Base-by-base conservation (phyloP, 2,888 invertebrate genomes). In the Branchellion lobata region DNA sequence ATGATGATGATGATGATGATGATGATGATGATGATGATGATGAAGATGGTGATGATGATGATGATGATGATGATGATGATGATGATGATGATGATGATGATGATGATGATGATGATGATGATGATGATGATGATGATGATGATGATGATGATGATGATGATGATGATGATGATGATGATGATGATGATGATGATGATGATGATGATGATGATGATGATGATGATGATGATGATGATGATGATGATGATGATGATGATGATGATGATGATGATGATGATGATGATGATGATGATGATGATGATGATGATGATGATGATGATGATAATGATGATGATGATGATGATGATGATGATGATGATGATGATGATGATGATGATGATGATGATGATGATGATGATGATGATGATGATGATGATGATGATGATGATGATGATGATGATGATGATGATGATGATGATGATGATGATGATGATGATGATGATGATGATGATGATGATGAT, bases 181-280 rank as follows among this genome's bases (percentile, higher is more conserved):
- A n/a, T n/a, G n/a, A n/a, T n/a, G n/a, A n/a, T n/a, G 34, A 86
- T 82, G n/a, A 83, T 80, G 68, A 84, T 85, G 81, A 86, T 86
- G 5, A 84, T 47, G 1, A 84, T 34, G 79, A 86, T 86, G 5
- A 84, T 71, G 0, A 84, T 0, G 0, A 84, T 85, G 75, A 85
- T 86, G 0, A 83, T 31, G 0, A 85, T 51, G 0, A 85, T 82
- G 79, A 84, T 85, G 8, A 85, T 69, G 34, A 81, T 82, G 81
- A 86, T 86, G 2, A 84, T 81, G 0, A 86, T 69, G 8, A 85
- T 80, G 11, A 84, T 79, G 0, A 86, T 86, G 0, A 85, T 61
- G 0, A 84, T 85, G 11, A 83, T 81, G 1, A 86, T 3, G 3
- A 83, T 33, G 34, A 84, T 81, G 77, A 86, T 86, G 0, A 86